Evolutionary conservation across 53 echinoderm and acorn worm species (phyloP), one percentile per base, ranked within the genome.

Genomic region (Stichopus horrens): DNA sequence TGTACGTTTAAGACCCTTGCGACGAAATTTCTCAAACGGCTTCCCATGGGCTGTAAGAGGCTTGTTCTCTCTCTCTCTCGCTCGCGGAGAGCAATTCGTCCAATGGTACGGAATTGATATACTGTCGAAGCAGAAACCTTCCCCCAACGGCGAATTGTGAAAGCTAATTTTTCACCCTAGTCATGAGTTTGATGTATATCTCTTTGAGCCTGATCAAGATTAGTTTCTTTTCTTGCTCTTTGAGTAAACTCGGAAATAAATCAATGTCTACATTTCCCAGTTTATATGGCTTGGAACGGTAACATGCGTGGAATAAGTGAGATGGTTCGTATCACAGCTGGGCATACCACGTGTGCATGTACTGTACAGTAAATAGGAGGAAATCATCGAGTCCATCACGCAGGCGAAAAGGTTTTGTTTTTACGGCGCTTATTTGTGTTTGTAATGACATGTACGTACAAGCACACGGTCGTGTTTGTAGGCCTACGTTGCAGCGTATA

Each of bases 201-300:
- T 63, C 63, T 63, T 63, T 9, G 63, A 63, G 16, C 14, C 10
- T 63, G 16, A 63, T 63, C 63, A 63, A 63, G 63, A 63, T 63
- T 13, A 63, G 63, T 16, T 55, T 6, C 53, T 37, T 10, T 55
- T 19, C 79, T 79, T 55, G 9, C 5, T 37, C 55, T 79, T 79
- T 53, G 79, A 53, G 54, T 53, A 79, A 79, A 79, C 79, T 79
- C 37, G 37, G 19, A 51, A 53, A 79, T 79, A 79, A 79, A 79
- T 79, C 79, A 79, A 53, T 52, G 55, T 53, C 79, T 79, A 19
- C 9, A 37, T 75, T 13, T 75, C 9, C 21, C 75, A 37, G 75
- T 23, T 75, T 37, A 23, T 23, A 23, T 54, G 13, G 79, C 79
- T 55, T 51, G 5, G 53, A 79, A 18, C 54, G 13, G 63, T 63